A percentile compares a stretch with the other conserved stretches of the same genome.
Conservation (phyloP, 2,888 invertebrate species). For the Orthosia gracilis region DNA sequence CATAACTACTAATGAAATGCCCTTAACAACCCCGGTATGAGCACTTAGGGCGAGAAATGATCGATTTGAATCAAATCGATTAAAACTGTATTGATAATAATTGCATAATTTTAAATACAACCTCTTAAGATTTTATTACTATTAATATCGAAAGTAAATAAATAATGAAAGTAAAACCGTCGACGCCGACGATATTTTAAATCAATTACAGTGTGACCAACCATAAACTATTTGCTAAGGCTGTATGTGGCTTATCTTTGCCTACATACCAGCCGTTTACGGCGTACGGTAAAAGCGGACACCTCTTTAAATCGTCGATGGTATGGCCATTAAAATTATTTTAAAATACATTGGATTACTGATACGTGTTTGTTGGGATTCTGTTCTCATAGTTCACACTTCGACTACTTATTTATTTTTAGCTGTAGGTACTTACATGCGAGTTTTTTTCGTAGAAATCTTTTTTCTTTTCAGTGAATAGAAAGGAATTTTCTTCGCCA, state of each 20-base stretch:
- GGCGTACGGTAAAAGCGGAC: slow-evolving; percentile 58
- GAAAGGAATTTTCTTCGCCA: no score
- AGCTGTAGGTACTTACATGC: not conserved
- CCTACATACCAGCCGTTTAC: slow-evolving; percentile 49
- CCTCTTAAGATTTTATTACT: slow-evolving; percentile 35
- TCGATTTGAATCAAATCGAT: slow-evolving; percentile 67
- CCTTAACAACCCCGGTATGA: slow-evolving; percentile 63
- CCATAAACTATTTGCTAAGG: slow-evolving; percentile 46
- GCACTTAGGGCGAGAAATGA: slow-evolving; percentile 66
- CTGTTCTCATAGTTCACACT: slow-evolving; percentile 38
- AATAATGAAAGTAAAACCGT: slow-evolving; percentile 61
- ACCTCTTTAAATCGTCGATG: slow-evolving; percentile 44
- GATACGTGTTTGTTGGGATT: slow-evolving; percentile 43
- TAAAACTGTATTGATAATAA: slow-evolving; percentile 61
- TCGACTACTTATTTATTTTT: not conserved
- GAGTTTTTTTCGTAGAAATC: not conserved
- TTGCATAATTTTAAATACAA: slow-evolving; percentile 53
- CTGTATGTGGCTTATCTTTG: slow-evolving; percentile 49
- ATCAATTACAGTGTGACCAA: slow-evolving; percentile 59
- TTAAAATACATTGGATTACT: slow-evolving; percentile 41
- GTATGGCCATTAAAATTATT: slow-evolving; percentile 51
- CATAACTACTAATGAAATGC: slow-evolving; percentile 68
- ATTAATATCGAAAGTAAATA: slow-evolving; percentile 49
- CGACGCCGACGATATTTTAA: slow-evolving; percentile 44
- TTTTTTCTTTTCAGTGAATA: not conserved